Evolutionary conservation across 1,140 invertebrate genomes (phyloP), one percentile per base, ranked within the genome.

Genomic region (Oncopodura yosiiana): DNA sequence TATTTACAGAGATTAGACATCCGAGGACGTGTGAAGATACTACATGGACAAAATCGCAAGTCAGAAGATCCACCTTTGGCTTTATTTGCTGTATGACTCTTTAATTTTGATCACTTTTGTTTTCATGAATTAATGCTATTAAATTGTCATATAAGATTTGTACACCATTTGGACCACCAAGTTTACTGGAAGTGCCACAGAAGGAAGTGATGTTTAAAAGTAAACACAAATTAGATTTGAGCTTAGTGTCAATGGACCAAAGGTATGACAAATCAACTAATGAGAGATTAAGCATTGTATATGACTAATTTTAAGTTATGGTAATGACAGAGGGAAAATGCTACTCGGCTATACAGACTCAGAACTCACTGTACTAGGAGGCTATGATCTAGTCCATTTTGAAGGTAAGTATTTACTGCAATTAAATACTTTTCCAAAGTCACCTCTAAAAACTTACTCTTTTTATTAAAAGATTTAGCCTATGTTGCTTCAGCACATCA

Each of bases 171-270:
- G 95, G 95, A 1, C 94, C 94, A 11, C 87, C 92, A 3, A 90
- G 87, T 39, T 73, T 91, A 12, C 71, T 90, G 19, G 87, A 92
- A 69, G 85, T 88, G 64, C 85, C 86, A 4, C 86, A 90, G 66
- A 90, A 94, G 68, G 92, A 97, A 74, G 87, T 94, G 53, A 94
- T 95, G 82, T 97, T 99, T 74, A 98, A 98, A 74, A 94, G 89
- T 68, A 98, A 98, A 76, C 95, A 98, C 75, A 96, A 96, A 70
- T 78, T 99, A 48, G 94, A 98, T 73, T 79, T 99, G 23, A 83
- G 87, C 43, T 78, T 96, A 32, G 85, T 97, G 42, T 95, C 91
- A 3, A 96, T 99, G 87, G 95, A 99, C 73, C 89, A 89, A 77
- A 82, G 87, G 85, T 87, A 70, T n/a, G n/a, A 11, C 16, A 16